Evolutionary conservation across 2,113 vertebrate genomes (phyloP).

Genomic region (Spheniscus mendiculus): DNA sequence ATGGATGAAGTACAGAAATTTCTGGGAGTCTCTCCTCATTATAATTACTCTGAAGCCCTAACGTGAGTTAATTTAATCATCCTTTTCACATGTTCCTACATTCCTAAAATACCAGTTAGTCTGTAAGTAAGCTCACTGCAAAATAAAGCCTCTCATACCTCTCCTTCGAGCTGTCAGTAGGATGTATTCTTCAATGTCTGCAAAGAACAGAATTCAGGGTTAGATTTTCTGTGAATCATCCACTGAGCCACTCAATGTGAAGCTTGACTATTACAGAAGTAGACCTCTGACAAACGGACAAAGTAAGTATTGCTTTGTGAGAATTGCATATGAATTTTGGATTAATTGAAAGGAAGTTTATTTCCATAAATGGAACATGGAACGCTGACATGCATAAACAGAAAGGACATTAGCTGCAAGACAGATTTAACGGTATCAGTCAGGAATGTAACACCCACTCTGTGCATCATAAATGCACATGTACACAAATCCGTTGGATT

Average conservation of each 20-base stretch:
- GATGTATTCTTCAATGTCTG: background rate
- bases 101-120: background rate
- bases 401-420: background rate
- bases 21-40: slow-evolving; percentile 91
- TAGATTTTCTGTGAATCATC: background rate
- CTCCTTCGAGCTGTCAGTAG: background rate
- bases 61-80: slow-evolving; percentile 83
- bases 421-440: background rate
- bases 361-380: background rate
- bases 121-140: background rate
- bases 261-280: background rate
- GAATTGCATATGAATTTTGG: background rate
- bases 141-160: background rate
- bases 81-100: background rate
- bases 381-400: background rate
- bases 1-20: slow-evolving; percentile 98
- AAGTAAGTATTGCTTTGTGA: background rate
- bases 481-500: background rate
- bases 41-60: slow-evolving; percentile 95
- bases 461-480: background rate
- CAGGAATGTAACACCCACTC: background rate
- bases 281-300: background rate
- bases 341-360: background rate
- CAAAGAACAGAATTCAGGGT: background rate
- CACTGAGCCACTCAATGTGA: background rate